Evolutionary conservation across 2,888 invertebrate species (phyloP).

Genomic region (Helicoverpa assulta): DNA sequence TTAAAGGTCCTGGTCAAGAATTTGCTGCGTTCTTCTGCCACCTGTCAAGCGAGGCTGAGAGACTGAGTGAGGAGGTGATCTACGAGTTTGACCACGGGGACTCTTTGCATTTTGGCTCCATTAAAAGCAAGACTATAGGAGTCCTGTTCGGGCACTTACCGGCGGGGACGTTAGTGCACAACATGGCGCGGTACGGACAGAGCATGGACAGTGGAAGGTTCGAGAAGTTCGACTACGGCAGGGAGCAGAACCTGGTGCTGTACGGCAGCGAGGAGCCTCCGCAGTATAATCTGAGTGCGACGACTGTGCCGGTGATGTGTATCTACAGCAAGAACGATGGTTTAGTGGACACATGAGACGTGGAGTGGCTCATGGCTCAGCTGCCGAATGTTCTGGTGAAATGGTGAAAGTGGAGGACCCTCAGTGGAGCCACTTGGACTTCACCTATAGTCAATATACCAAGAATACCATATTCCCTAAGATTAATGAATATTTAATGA

Average conservation of each 20-base stretch:
- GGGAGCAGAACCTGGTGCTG: conserved; percentile 66
- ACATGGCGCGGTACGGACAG: conserved; percentile 79
- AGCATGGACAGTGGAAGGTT: conserved; percentile 68
- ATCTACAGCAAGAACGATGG: conserved; percentile 86
- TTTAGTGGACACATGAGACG: conserved; percentile 91
- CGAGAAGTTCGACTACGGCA: conserved; percentile 80
- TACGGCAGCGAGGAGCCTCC: conserved; percentile 76
- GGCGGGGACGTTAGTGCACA: conserved; percentile 62
- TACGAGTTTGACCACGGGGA: conserved; percentile 67
- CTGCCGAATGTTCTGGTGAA: conserved; percentile 90
- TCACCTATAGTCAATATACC: conserved; percentile 70
- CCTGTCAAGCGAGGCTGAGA: conserved; percentile 61
- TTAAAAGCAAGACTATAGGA: conserved; percentile 69
- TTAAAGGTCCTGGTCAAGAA: conserved; percentile 71
- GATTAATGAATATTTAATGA: conserved; percentile 84
- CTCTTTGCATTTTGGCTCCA: conserved; percentile 73
- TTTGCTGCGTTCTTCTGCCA: conserved; percentile 75
- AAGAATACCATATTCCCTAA: conserved; percentile 58
- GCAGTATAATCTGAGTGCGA: conserved; percentile 71
- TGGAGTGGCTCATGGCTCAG: conserved; percentile 85
- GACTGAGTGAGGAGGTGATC: conserved; percentile 64
- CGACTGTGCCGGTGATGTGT: conserved; percentile 72
- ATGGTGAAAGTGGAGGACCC: conserved; percentile 89
- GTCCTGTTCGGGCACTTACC: conserved; percentile 77
- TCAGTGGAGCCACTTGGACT: conserved; percentile 73